A percentile compares a stretch with the other conserved stretches of the same genome.
phyloP scores from a whole-genome alignment of 2,113 vertebrate genomes.

The Mesoclemmys tuberculata region DNA sequence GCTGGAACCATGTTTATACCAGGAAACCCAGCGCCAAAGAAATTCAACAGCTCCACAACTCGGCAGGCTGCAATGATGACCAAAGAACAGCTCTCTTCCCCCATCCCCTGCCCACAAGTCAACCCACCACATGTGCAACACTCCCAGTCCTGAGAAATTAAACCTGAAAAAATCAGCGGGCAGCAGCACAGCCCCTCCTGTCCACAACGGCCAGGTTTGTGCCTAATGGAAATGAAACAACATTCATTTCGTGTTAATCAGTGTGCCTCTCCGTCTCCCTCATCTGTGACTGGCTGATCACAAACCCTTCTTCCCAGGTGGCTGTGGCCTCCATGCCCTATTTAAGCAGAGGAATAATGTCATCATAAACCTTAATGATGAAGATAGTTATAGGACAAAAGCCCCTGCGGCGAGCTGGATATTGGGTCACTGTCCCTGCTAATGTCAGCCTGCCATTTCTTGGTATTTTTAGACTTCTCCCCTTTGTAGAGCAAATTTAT shows the following conservation, averaged over 20 bases:
- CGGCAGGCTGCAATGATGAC: background rate
- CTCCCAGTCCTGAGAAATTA: constrained; percentile 37
- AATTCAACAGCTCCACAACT: background rate
- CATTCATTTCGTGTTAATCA: constrained; percentile 59
- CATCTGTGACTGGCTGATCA: constrained; percentile 47
- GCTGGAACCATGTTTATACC: background rate
- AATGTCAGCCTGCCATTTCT: constrained; percentile 51
- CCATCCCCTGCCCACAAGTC: background rate
- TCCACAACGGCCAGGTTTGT: constrained; percentile 19
- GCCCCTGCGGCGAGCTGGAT: constrained; percentile 49
- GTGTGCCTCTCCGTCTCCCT: constrained; percentile 4
- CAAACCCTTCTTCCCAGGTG: constrained; percentile 48
- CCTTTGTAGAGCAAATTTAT: constrained; percentile 44
- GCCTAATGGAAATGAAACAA: constrained; percentile 65
- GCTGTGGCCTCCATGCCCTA: constrained; percentile 40
- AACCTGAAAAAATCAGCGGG: constrained; percentile 58
- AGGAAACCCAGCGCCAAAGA: background rate
- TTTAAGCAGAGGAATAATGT: constrained; percentile 51
- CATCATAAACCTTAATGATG: constrained; percentile 45
- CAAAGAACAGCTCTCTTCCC: background rate
- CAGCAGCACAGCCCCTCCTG: constrained; percentile 24
- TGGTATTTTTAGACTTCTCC: constrained; percentile 42
- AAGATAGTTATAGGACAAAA: constrained; percentile 39
- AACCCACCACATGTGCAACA: background rate
- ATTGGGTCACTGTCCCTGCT: constrained; percentile 63